Evolutionary conservation across 2,113 vertebrate genomes (phyloP), one percentile per base, ranked within the genome.

Genomic region (Atherinomorus stipes): DNA sequence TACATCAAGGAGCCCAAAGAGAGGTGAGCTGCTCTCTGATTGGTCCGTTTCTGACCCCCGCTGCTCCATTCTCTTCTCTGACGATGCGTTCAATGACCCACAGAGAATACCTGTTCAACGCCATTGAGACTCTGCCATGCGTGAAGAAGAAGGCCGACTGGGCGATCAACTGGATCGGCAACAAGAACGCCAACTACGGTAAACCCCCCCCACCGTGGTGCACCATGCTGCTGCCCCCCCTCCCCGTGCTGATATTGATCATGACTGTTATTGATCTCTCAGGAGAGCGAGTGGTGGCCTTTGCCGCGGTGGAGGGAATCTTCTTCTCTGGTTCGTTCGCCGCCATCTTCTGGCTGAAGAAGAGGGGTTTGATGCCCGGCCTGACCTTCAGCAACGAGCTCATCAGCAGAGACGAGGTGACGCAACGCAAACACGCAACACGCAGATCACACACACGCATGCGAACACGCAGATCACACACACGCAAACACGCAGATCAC

Each of bases 311-410:
- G 50, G 98, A 99, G 92, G 98, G 98, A 12, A 99, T 99, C 85
- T 99, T 99, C 91, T 99, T 99, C 89, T 99, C 98, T 7, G 98
- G 98, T 0, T 99, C 98, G n/a, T 99, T 99, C 62, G 98, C 98
- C 1, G 87, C 98, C 0, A 99, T 99, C 82, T 99, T 99, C 93
- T 99, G 98, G 98, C 91, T 99, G 83, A 99, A 99, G 94, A 99
- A 99, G 80, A 92, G 98, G 21, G 97, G 98, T 6, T 91, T 99
- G 63, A 99, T 99, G 98, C 98, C 98, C 19, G 98, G 98, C 49
- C 96, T 99, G 85, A 99, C 98, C 9, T 99, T 99, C 93, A 99
- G 97, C 85, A 99, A 99, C 2, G 98, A 99, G 74, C 96, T 99
- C 25, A 99, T 99, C 75, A 99, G 98, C 79, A 94, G 98, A 90